These are phyloP conservation scores for Drosophila kepulauana DNA, from an alignment of 1,140 invertebrate species.

Conservation along the genomic window DNA sequence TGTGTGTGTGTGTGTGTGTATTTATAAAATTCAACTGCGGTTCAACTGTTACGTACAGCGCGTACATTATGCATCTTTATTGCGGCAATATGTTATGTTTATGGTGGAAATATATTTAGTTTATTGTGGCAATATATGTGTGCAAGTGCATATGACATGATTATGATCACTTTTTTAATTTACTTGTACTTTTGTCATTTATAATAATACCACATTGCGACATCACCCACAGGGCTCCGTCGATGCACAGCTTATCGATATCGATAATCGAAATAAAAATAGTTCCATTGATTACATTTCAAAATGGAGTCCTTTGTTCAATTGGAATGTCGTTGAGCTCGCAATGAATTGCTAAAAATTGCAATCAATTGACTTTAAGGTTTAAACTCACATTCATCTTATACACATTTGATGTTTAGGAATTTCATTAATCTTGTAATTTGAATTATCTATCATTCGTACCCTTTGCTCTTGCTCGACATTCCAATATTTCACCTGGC, in stretches of 20 bases:
- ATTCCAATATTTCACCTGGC: slow-evolving; percentile 24
- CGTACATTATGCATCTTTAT: slow-evolving; percentile 10
- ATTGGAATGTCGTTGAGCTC: slow-evolving; percentile 1
- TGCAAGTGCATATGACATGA: slow-evolving; percentile 1
- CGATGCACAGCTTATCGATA: too few species aligned
- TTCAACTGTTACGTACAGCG: not conserved
- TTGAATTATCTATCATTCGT: slow-evolving; percentile 3
- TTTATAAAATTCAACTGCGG: slow-evolving; percentile 6
- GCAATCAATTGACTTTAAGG: slow-evolving; percentile 1
- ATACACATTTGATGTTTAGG: slow-evolving; percentile 1
- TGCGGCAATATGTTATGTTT: slow-evolving; percentile 11
- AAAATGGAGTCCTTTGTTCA: not conserved
- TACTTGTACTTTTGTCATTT: not conserved
- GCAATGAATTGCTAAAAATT: slow-evolving; percentile 13
- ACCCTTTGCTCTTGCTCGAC: slow-evolving; percentile 10
- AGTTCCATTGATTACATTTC: not conserved
- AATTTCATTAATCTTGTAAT: slow-evolving; percentile 16
- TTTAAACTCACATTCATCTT: not conserved
- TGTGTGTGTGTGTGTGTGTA: not conserved
- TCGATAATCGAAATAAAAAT: not conserved
- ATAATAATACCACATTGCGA: not conserved
- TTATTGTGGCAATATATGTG: not conserved
- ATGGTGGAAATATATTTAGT: slow-evolving; percentile 5
- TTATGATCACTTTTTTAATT: not conserved
- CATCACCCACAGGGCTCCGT: not conserved